A percentile compares a stretch with the other conserved stretches of the same genome.
These are phyloP conservation scores for Xyliphius kryptos DNA, from an alignment of 2,113 vertebrate species.

Conservation along the genomic window DNA sequence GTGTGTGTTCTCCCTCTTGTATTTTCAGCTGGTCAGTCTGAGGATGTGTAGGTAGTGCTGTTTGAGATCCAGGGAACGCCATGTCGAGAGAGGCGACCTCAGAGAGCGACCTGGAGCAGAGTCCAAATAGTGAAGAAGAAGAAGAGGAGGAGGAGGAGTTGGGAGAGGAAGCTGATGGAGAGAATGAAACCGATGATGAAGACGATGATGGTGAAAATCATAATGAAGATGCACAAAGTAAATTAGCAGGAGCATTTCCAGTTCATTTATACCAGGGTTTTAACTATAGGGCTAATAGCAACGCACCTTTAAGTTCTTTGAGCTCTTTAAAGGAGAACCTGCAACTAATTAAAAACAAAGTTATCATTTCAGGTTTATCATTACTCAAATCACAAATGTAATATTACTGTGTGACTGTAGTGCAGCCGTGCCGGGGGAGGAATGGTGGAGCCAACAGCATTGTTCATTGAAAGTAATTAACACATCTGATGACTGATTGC, in stretches of 20 bases:
- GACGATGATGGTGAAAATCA: conserved; percentile 62
- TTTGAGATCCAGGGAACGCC: conserved; percentile 72
- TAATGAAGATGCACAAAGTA: conserved; percentile 56
- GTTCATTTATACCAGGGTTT: too few species aligned
- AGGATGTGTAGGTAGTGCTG: conserved; percentile 92
- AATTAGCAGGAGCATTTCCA: background rate
- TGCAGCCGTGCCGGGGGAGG: too few species aligned
- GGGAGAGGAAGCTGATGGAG: conserved; percentile 80
- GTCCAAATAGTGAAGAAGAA: conserved; percentile 88
- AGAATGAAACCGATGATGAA: conserved; percentile 74
- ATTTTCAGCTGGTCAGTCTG: conserved; percentile 50
- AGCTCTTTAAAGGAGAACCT: too few species aligned
- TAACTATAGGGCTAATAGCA: too few species aligned
- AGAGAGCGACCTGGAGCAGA: conserved; percentile 94
- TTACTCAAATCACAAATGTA: too few species aligned
- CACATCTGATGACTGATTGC: too few species aligned
- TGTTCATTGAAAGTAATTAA: too few species aligned
- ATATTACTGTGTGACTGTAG: too few species aligned
- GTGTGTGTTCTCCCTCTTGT: background rate
- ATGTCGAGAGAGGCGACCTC: conserved; percentile 98
- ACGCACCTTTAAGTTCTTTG: too few species aligned
- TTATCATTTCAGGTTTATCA: too few species aligned
- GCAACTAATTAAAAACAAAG: too few species aligned
- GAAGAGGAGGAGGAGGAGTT: conserved; percentile 85
- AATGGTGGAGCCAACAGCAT: too few species aligned